Evolutionary conservation across 2,113 vertebrate genomes (phyloP), one percentile per base, ranked within the genome.

Genomic region (Deroptyus accipitrinus): DNA sequence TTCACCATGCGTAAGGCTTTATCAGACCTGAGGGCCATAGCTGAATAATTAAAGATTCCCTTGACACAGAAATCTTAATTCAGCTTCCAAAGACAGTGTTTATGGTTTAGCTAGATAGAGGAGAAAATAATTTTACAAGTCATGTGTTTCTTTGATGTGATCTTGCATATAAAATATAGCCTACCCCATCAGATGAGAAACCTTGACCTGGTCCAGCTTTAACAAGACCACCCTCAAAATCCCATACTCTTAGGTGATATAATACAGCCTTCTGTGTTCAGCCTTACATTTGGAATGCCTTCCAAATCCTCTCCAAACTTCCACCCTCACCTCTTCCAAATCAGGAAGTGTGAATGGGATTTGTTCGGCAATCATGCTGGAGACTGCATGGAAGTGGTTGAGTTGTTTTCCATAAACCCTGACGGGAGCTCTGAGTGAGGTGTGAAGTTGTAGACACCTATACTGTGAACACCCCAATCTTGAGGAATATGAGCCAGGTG

Each of bases 31-130:
- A 52, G 42, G 42, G 41, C 42, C 11, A 16, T 49, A 37, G 69
- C 81, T 91, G 51, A 83, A 77, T 77, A 88, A 96, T 69, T 88
- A 63, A 92, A 81, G 5, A 74, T 84, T 81, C 44, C n/a, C 13
- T 74, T 81, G 55, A 49, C 41, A 37, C 4, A 67, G 51, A 81
- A 70, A 70, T 86, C 46, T 54, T 54, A 46, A 75, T 75, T 89
- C 77, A 59, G 37, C 46, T 88, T 70, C 46, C 61, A 89, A 83
- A 88, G 30, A 25, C 9, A 30, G 27, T 51, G 20, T 39, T 64
- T 57, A 11, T 78, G 46, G 55, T 89, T 74, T 42, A 86, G 48
- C 23, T 67, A 70, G 41, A 42, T 22, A 49, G 66, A 48, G 25
- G 35, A 72, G 17, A 79, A 95, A 78, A 86, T 59, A 2, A 55